Percentiles rank a stretch among this genome's conserved stretches.
phyloP scores from a whole-genome alignment of 1,140 invertebrate species.

The Drosophila quadrilineata region DNA sequence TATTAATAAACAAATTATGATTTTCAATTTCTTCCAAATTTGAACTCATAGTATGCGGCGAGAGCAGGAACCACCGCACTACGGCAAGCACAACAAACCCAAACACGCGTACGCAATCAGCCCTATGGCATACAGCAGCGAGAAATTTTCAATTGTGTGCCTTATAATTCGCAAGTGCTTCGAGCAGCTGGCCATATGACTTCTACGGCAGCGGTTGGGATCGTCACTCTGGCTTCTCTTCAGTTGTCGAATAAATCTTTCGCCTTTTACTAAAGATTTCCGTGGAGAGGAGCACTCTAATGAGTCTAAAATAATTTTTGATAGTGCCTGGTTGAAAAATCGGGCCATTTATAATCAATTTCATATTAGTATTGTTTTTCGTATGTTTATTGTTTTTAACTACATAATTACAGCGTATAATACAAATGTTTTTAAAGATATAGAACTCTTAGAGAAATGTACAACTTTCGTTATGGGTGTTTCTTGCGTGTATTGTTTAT shows the following conservation, averaged over 20 bases:
- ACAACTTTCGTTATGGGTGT: conserved; percentile 46
- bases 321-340: conserved; percentile 63
- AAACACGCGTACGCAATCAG: too few relatives aligned
- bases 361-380: conserved; percentile 6
- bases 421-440: conserved; percentile 72
- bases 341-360: conserved; percentile 58
- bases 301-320: conserved; percentile 80
- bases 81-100: too few relatives aligned
- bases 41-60: too few relatives aligned
- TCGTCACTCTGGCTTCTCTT: conserved; percentile 36
- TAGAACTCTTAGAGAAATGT: conserved; percentile 61
- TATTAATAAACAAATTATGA: too few relatives aligned
- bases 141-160: too few relatives aligned
- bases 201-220: fast-evolving
- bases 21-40: too few relatives aligned
- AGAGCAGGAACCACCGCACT: too few relatives aligned
- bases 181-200: conserved; percentile 4
- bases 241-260: conserved; percentile 82
- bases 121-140: neutral
- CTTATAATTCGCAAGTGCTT: conserved; percentile 53
- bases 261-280: conserved; percentile 83
- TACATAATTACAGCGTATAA: conserved; percentile 76
- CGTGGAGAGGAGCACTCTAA: conserved; percentile 58
- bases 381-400: conserved; percentile 55
- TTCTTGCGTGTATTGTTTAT: neutral